Evolutionary conservation across 2,113 vertebrate genomes (phyloP).

Genomic region (Cygnus atratus): DNA sequence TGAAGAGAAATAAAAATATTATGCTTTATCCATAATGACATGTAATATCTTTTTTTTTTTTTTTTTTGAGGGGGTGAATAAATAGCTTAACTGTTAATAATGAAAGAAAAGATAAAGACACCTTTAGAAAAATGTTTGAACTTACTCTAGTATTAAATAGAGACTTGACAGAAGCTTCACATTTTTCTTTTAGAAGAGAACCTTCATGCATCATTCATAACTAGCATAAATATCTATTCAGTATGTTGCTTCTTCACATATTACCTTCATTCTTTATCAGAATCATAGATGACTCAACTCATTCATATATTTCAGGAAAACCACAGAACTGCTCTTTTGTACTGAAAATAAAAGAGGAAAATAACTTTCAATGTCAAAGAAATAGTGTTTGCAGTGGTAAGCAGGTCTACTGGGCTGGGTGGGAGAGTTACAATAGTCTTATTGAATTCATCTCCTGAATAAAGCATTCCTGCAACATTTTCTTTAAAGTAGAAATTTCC

Average conservation of each 20-base stretch:
- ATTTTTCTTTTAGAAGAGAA: slow-evolving; percentile 17
- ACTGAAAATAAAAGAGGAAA: slow-evolving; percentile 23
- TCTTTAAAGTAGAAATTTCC: background rate
- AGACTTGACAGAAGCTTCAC: slow-evolving; percentile 5
- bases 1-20: slow-evolving; percentile 41
- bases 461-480: slow-evolving; percentile 6
- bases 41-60: background rate
- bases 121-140: background rate
- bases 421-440: background rate
- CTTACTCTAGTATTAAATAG: background rate
- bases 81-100: slow-evolving; percentile 19
- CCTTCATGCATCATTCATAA: slow-evolving; percentile 30
- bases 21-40: background rate
- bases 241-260: background rate
- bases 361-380: background rate
- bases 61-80: background rate
- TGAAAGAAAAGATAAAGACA: background rate
- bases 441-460: background rate
- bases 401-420: background rate
- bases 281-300: slow-evolving; percentile 29
- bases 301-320: slow-evolving; percentile 41
- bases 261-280: slow-evolving; percentile 48
- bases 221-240: slow-evolving; percentile 27
- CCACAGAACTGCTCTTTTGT: background rate
- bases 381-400: background rate